Base-by-base conservation (phyloP, 1,140 invertebrate species). In the Nomia melanderi region DNA sequence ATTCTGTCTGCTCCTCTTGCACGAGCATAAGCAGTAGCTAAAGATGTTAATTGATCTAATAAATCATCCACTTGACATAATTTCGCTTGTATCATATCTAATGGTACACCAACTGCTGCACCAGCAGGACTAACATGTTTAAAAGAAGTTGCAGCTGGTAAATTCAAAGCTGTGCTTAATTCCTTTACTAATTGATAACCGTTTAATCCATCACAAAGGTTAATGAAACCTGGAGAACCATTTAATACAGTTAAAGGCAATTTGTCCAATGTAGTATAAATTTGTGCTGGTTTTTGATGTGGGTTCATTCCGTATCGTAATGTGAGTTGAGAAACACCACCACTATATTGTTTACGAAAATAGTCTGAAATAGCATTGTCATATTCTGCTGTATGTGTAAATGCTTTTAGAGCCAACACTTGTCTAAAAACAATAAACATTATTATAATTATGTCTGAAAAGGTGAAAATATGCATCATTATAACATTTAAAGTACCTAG, bases 271-370 rank as follows among this genome's bases (percentile, higher is more conserved):
- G 95, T 96, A 0, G 97, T 98, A 90, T 95, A 98, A 0, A 99
- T 92, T 88, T 99, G 98, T 0, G 98, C 98, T 5, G 98, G 97
- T 88, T 98, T 98, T 90, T 99, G 98, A 89, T 99, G 98, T 0
- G 98, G 98, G 92, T 99, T 99, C 97, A 99, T 99, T 79, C 98
- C 98, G 93, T 99, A 99, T 82, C 98, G 94, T 23, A 99, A 92
- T 11, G 96, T 95, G 33, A 98, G 84, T 86, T 98, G 97, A 0
- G 97, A 96, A 0, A 94, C 93, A 9, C 95, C 96, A 1, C 93
- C 87, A 5, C 96, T 96, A 89, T 97, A 99, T 88, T 99, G 95
- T 85, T 96, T 96, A 2, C 98, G 95, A 92, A 99, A 99, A 88
- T 98, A 99, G 88, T 99, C 97, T 0, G 98, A 96, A 76, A 99